Conservation (phyloP, 2,113 vertebrate species). For the Sinocyclocheilus maitianheensis region DNA sequence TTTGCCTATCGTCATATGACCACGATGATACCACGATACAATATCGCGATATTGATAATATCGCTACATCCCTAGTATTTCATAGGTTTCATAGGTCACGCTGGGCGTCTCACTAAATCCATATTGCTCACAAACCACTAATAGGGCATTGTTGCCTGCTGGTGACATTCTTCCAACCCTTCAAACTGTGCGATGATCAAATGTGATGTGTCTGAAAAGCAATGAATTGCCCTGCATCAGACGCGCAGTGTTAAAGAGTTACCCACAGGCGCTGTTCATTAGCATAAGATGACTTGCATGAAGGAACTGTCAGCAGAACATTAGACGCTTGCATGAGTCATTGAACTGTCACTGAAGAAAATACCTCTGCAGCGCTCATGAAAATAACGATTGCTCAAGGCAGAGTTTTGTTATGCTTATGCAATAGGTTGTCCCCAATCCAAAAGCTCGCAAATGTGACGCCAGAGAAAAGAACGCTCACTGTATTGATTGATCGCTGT, state of each 20-base stretch:
- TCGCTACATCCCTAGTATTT: too few relatives aligned
- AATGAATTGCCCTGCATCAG: slow-evolving; percentile 56
- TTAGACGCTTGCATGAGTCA: slow-evolving; percentile 53
- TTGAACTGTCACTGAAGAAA: slow-evolving; percentile 56
- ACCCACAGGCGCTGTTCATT: slow-evolving; percentile 66
- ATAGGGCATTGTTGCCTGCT: slow-evolving; percentile 49
- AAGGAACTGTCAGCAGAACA: slow-evolving; percentile 60
- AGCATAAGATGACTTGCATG: slow-evolving; percentile 59
- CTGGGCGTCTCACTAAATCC: slow-evolving; percentile 11
- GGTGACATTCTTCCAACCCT: slow-evolving; percentile 61
- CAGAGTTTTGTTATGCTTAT: slow-evolving; percentile 61
- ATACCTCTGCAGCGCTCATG: slow-evolving; percentile 52
- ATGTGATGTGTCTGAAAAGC: slow-evolving; percentile 57
- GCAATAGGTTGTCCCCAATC: slow-evolving; percentile 50
- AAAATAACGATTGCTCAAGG: slow-evolving; percentile 51
- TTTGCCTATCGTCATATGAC: too few relatives aligned
- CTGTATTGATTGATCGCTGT: neutral
- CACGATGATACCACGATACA: too few relatives aligned
- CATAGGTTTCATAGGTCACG: neutral
- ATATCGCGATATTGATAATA: too few relatives aligned
- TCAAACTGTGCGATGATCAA: slow-evolving; percentile 55
- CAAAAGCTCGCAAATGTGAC: slow-evolving; percentile 28
- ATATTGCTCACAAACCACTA: slow-evolving; percentile 47
- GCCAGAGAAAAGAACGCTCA: neutral
- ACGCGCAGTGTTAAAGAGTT: slow-evolving; percentile 53